Conservation (phyloP, 2,113 vertebrate genomes). For the Ailurus styani region DNA sequence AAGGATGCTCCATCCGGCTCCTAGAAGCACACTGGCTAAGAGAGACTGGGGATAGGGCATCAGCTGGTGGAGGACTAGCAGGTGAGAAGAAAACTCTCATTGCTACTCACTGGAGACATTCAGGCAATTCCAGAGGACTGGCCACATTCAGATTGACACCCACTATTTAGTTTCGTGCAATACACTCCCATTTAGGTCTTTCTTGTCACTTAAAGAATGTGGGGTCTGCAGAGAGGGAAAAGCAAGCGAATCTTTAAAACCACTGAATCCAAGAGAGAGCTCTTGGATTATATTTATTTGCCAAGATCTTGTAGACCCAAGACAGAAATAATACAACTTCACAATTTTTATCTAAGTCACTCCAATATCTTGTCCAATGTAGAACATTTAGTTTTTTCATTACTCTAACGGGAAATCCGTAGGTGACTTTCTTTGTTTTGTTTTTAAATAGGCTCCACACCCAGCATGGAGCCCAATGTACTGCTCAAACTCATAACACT, state of each 20-base stretch:
- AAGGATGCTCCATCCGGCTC: not conserved
- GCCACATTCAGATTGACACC: not conserved
- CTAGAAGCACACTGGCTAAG: not conserved
- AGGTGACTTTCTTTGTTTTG: not conserved
- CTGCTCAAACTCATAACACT: not conserved
- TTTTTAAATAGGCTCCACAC: not conserved
- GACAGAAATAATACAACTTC: conserved; percentile 16
- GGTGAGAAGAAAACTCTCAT: not conserved
- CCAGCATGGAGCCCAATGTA: not conserved
- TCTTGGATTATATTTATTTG: not conserved
- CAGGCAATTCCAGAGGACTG: not conserved
- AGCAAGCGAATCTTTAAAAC: not conserved
- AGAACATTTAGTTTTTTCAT: not conserved
- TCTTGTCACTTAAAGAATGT: not conserved
- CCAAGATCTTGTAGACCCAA: not conserved
- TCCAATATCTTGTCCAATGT: not conserved
- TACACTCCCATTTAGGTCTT: not conserved
- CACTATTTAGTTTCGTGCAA: not conserved
- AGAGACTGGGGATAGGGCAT: not conserved
- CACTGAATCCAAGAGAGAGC: not conserved
- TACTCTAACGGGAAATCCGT: not conserved
- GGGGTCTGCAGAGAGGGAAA: not conserved
- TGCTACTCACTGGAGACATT: not conserved
- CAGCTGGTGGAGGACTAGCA: not conserved
- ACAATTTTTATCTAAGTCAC: not conserved